A percentile compares a stretch with the other conserved stretches of the same genome.
Evolutionary conservation across 2,113 vertebrate genomes (phyloP).

Genomic region (Suricata suricatta): DNA sequence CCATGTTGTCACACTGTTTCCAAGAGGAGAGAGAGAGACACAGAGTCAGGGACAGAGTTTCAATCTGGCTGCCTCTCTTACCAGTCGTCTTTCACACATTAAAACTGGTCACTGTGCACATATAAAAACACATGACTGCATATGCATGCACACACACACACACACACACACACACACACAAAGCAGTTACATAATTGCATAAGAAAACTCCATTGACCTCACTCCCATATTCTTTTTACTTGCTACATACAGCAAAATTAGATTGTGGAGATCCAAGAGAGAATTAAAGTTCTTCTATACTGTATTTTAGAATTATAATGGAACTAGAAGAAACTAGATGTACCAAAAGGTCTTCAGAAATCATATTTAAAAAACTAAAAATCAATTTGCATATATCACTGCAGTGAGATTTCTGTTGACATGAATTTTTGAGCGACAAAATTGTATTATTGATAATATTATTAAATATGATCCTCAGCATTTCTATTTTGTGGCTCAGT

Average conservation of each 20-base stretch:
- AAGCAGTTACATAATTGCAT: background rate
- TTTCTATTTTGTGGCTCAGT: background rate
- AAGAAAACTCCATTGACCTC: background rate
- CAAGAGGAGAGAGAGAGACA: background rate
- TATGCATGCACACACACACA: background rate
- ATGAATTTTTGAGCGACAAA: background rate
- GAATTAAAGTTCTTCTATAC: background rate
- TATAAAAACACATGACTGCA: background rate
- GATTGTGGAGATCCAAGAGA: no score
- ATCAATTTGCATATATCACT: background rate
- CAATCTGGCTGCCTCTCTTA: background rate
- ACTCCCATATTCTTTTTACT: background rate
- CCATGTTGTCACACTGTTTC: background rate
- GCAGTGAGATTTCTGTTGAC: background rate
- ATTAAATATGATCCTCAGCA: background rate
- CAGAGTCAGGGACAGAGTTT: background rate
- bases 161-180: fast-evolving
- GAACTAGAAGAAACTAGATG: background rate
- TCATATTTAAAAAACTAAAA: background rate
- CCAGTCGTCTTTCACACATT: background rate
- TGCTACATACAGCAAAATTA: background rate
- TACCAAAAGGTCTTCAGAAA: background rate
- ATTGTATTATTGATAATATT: background rate
- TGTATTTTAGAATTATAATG: background rate
- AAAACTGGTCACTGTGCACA: background rate